Conservation (phyloP, 2,797 vertebrate species). For the Buceros bicornis region DNA sequence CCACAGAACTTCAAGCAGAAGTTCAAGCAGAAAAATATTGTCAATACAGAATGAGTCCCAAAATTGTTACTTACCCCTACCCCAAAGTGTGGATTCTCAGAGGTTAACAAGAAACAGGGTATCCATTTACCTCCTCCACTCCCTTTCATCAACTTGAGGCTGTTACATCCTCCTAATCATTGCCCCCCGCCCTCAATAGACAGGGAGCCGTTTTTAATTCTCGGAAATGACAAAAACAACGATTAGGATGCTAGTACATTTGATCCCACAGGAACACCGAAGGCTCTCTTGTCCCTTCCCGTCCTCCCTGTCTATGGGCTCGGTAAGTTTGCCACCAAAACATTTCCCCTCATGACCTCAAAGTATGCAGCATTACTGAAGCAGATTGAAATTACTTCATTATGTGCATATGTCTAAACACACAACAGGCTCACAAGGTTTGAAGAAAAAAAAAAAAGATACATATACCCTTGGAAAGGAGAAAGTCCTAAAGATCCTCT, state of each 20-base stretch:
- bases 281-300: background rate
- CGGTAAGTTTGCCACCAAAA: background rate
- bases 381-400: background rate
- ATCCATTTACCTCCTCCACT: background rate
- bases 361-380: background rate
- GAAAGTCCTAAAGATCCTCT: background rate
- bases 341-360: background rate
- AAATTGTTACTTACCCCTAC: background rate
- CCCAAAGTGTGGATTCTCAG: background rate
- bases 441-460: background rate
- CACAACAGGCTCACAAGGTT: background rate
- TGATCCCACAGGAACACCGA: background rate
- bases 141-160: background rate
- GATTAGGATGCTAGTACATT: background rate
- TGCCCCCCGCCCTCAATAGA: background rate
- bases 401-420: background rate
- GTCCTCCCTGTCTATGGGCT: background rate
- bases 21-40: slow-evolving; percentile 1
- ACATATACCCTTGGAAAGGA: background rate
- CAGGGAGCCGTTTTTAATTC: background rate
- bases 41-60: background rate
- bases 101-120: background rate
- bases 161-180: background rate
- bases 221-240: background rate
- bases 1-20: background rate